These are phyloP conservation scores for Asobara japonica DNA, from an alignment of 1,140 invertebrate species.

Conservation along the genomic window DNA sequence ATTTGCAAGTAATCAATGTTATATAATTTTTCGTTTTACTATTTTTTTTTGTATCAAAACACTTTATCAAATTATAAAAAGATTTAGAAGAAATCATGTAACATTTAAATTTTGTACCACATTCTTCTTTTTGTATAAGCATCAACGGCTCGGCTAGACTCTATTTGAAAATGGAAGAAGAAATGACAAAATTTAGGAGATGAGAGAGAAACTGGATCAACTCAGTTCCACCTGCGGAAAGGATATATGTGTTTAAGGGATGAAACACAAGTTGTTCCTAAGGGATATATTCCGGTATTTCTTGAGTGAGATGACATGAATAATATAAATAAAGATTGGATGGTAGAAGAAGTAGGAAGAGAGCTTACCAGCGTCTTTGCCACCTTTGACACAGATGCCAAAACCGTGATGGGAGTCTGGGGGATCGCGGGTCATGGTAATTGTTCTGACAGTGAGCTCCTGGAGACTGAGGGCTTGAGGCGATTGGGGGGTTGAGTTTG, in stretches of 20 bases:
- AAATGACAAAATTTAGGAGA: not conserved
- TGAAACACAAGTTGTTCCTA: not conserved
- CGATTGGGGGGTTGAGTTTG: constrained; percentile 50
- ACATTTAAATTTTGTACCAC: too few species aligned
- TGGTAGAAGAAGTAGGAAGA: not conserved
- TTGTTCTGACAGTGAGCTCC: constrained; percentile 81
- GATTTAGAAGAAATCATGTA: too few species aligned
- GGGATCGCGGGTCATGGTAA: constrained; percentile 83
- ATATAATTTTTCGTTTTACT: too few species aligned
- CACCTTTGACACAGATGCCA: constrained; percentile 89
- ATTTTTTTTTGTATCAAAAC: too few species aligned
- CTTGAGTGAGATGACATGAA: constrained; percentile 7
- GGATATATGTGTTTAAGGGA: not conserved
- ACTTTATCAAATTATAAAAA: too few species aligned
- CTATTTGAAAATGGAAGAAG: not conserved
- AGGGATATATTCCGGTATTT: not conserved
- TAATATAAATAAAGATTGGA: constrained; percentile 5
- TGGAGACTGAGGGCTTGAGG: constrained; percentile 73
- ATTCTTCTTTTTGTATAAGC: too few species aligned
- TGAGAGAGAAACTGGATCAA: not conserved
- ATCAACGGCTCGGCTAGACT: not conserved
- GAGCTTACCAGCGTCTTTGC: constrained; percentile 81
- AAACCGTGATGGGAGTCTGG: constrained; percentile 82
- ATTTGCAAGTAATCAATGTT: too few species aligned
- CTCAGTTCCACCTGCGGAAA: not conserved